Evolutionary conservation across 2,888 invertebrate species (phyloP).

Genomic region (Meliscaeva auricollis): DNA sequence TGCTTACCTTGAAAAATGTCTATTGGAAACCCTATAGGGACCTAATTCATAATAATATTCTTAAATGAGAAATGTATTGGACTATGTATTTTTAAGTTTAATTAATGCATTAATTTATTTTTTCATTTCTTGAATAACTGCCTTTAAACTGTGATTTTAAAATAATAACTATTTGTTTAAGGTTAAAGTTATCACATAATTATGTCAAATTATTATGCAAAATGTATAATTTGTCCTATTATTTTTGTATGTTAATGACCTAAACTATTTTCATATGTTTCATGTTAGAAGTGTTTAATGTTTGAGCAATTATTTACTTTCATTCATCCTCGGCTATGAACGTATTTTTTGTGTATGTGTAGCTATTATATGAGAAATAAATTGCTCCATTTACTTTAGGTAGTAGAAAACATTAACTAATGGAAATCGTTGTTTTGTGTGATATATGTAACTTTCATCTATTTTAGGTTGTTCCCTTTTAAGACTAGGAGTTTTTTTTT

Average conservation of each 20-base stretch:
- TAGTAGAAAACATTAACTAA: background rate
- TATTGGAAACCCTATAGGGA: no score
- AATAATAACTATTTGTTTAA: background rate
- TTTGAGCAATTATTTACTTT: background rate
- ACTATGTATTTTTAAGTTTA: no score
- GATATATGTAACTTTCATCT: no score
- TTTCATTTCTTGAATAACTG: no score
- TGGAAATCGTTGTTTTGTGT: no score
- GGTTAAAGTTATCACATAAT: background rate
- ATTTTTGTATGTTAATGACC: background rate
- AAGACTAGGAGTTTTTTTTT: no score
- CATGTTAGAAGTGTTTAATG: conserved; percentile 1
- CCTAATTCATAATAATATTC: no score
- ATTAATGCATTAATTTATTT: no score
- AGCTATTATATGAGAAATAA: background rate
- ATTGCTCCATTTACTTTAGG: background rate
- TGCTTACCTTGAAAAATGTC: no score
- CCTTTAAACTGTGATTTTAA: no score
- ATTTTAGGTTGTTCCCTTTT: no score
- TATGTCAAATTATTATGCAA: background rate
- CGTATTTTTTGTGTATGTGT: background rate
- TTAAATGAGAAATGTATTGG: no score
- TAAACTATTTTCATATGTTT: background rate
- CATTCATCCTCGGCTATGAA: background rate
- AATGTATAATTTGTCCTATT: background rate